Evolutionary conservation across 1,140 invertebrate genomes (phyloP).

Genomic region (Diprion similis): DNA sequence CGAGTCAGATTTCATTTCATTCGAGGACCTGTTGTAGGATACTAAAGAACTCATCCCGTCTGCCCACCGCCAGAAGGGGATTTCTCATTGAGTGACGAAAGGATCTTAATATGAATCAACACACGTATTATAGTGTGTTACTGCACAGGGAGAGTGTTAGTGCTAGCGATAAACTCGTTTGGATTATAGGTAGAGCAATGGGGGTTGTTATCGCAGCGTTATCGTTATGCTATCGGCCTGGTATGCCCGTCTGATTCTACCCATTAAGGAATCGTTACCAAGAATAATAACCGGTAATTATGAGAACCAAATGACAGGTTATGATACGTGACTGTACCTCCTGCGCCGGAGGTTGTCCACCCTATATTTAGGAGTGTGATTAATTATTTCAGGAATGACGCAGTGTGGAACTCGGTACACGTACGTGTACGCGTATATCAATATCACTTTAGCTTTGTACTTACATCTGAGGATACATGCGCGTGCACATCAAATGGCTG

Average conservation of each 20-base stretch:
- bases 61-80: neutral
- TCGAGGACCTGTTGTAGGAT: no score
- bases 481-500: no score
- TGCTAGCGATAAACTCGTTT: neutral
- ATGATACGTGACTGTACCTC: neutral
- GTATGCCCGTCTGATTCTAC: neutral
- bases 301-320: neutral
- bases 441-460: no score
- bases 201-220: constrained; percentile 1
- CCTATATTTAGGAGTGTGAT: neutral
- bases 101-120: neutral
- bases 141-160: neutral
- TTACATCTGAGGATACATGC: no score
- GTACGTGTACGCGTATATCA: no score
- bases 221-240: neutral
- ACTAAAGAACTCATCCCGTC: no score
- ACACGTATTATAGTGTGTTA: neutral
- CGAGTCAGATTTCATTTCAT: neutral
- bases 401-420: no score
- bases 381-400: neutral
- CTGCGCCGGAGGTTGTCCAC: neutral
- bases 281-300: neutral
- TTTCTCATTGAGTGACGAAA: neutral
- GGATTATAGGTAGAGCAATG: neutral
- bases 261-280: constrained; percentile 1